A percentile compares a stretch with the other conserved stretches of the same genome.
phyloP scores from a whole-genome alignment of 2,113 vertebrate genomes.

The Malurus melanocephalus region DNA sequence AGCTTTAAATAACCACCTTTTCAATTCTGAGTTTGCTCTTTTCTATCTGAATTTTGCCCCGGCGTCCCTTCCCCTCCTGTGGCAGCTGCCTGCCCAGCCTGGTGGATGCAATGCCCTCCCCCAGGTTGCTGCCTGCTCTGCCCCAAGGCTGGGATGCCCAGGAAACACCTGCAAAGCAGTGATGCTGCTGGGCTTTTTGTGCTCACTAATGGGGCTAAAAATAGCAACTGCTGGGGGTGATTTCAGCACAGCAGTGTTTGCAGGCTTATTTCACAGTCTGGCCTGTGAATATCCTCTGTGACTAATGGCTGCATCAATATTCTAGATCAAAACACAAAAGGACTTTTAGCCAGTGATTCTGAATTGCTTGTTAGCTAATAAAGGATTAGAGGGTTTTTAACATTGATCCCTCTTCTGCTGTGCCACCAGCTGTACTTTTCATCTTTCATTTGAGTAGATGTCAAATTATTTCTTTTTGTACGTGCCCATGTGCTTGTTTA shows the following conservation, averaged over 20 bases:
- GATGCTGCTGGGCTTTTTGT: neutral
- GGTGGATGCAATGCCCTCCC: neutral
- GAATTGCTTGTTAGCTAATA: constrained; percentile 15
- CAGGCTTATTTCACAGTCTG: neutral
- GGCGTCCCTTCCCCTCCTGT: neutral
- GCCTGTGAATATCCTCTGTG: neutral
- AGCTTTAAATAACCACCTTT: neutral
- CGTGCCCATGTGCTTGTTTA: neutral
- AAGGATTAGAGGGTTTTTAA: neutral
- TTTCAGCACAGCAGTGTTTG: neutral
- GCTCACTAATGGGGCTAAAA: neutral
- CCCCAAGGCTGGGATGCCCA: neutral
- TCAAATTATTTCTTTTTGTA: neutral
- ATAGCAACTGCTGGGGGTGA: neutral
- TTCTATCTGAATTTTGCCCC: neutral
- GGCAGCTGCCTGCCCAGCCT: neutral
- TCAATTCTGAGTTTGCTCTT: neutral
- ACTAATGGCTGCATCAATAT: neutral
- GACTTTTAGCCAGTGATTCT: neutral
- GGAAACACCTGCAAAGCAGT: neutral
- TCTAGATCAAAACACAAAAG: neutral
- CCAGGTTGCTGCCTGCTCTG: neutral
- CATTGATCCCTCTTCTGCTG: neutral
- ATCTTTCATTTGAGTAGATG: neutral
- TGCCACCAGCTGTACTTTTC: neutral